These are phyloP conservation scores for Phylloscopus collybita DNA, from an alignment of 2,797 vertebrate species.

Conservation along the genomic window DNA sequence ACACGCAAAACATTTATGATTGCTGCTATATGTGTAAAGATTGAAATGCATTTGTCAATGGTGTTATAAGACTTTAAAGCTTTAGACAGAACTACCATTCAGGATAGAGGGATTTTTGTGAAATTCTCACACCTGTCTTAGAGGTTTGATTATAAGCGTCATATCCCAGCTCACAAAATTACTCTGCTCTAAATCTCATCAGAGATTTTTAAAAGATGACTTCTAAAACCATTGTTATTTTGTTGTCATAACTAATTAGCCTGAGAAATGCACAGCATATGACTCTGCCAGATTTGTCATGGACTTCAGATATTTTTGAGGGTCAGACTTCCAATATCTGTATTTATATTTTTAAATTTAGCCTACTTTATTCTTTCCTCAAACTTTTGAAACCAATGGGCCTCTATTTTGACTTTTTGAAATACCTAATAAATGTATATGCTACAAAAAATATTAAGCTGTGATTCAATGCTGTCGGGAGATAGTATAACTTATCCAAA, in stretches of 20 bases:
- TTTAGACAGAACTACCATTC: not conserved
- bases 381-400: not conserved
- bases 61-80: not conserved
- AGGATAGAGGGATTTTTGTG: not conserved
- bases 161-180: not conserved
- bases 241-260: not conserved
- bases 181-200: not conserved
- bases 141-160: not conserved
- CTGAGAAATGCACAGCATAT: not conserved
- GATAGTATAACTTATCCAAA: not conserved
- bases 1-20: not conserved
- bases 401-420: not conserved
- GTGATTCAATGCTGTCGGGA: not conserved
- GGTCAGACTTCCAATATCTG: not conserved
- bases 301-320: not conserved
- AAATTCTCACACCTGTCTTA: not conserved
- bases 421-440: not conserved
- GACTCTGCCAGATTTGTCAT: not conserved
- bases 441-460: not conserved
- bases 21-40: not conserved
- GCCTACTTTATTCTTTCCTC: not conserved
- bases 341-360: not conserved
- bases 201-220: not conserved
- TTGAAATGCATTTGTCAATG: not conserved
- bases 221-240: not conserved